phyloP scores from a whole-genome alignment of 2,113 vertebrate species.

The Tragelaphus strepsiceros region DNA sequence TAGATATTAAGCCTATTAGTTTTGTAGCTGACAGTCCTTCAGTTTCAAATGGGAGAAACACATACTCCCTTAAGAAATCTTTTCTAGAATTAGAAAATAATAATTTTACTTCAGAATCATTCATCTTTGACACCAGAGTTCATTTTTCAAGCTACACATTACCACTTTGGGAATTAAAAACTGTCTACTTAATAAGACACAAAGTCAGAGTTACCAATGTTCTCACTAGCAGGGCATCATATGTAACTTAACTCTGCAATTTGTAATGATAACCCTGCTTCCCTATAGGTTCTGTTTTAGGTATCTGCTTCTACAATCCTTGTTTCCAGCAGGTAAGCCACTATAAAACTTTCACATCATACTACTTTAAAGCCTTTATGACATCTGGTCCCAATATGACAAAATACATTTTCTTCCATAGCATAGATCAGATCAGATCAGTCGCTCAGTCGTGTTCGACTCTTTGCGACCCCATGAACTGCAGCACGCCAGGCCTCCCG shows the following conservation, averaged over 20 bases:
- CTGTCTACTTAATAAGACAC: neutral
- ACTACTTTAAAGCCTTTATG: slow-evolving; percentile 26
- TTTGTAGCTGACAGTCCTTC: neutral
- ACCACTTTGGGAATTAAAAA: neutral
- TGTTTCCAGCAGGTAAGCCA: neutral
- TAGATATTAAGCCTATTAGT: neutral
- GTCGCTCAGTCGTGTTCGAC: neutral
- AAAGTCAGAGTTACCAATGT: neutral
- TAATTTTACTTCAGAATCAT: neutral
- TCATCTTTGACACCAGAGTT: neutral
- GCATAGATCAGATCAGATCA: neutral
- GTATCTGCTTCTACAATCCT: neutral
- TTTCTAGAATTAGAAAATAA: neutral
- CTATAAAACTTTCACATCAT: neutral
- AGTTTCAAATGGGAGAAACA: neutral
- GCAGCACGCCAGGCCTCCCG: neutral
- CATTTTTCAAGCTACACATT: neutral
- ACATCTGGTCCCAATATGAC: neutral
- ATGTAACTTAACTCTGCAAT: neutral
- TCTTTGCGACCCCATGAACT: neutral
- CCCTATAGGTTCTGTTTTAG: neutral
- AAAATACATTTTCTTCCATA: slow-evolving; percentile 28
- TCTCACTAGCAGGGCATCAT: neutral
- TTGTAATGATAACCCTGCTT: neutral
- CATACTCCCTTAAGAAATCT: neutral